Base-by-base conservation (phyloP, 1,140 invertebrate species). In the Holotrichia oblita region DNA sequence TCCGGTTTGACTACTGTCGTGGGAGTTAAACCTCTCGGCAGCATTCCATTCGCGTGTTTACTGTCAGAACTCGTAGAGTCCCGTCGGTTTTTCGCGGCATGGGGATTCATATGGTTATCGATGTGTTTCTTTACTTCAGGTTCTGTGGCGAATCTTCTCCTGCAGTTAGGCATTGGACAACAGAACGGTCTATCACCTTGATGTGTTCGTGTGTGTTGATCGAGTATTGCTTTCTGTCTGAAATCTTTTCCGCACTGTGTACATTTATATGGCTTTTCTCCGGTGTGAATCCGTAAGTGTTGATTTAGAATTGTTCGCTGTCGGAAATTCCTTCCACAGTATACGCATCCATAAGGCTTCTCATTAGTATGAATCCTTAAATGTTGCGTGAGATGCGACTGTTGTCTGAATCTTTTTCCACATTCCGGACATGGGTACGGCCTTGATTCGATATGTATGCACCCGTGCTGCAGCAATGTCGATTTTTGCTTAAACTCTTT, bases 401-500 rank as follows among this genome's bases (percentile, higher is more conserved):
- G 94, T 82, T 96, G 95, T 40, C 94, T 90, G 88, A 96, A 96
- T 76, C 94, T 90, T 84, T 95, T 95, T 80, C 94, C 94, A 87
- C 95, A 96, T 85, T 96, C 93, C 0, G 94, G 94, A 84, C 96
- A 97, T 0, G 93, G 93, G 85, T 96, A 97, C 6, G 96, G 95
- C 80, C 95, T 88, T 24, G 95, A 96, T 83, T 95, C 93, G 87
- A 95, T 96, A 89, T 97, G 96, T 84, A 96, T 95, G 86, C 95
- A 95, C 72, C 94, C 93, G 85, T 96, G 95, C 87, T 95, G 94
- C 17, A 96, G 88, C 61, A 96, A 86, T 6, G 94, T 96, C 0
- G 94, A 95, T 87, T 96, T 96, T 85, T 96, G 94, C 84, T 96
- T 96, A 87, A 96, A 96, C 86, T 95, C 94, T 85, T 96, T 95